A percentile compares a stretch with the other conserved stretches of the same genome.
Evolutionary conservation across 2,888 invertebrate species (phyloP).

Genomic region (Torymus tubicola): DNA sequence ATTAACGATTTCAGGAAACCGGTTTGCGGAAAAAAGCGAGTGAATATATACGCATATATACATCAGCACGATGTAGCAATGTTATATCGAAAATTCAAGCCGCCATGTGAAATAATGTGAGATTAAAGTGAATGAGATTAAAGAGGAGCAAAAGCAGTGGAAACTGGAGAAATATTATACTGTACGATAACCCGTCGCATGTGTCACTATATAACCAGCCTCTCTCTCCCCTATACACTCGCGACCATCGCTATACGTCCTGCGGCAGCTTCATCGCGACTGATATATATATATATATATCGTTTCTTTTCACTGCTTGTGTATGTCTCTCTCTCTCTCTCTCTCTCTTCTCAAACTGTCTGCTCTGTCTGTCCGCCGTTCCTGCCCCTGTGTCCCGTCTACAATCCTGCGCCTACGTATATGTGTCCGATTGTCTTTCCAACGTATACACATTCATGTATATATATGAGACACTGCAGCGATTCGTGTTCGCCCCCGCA

Average conservation of each 20-base stretch:
- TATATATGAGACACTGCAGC: neutral
- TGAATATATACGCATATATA: no score
- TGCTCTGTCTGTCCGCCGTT: conserved; percentile 5
- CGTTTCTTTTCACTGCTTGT: conserved; percentile 30
- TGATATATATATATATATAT: conserved; percentile 5
- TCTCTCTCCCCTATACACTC: neutral
- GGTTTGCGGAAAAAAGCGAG: neutral
- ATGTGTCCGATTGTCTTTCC: conserved; percentile 28
- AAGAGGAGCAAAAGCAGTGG: neutral
- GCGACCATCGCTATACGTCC: no score
- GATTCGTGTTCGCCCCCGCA: neutral
- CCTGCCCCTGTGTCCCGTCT: no score
- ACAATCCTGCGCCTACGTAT: neutral
- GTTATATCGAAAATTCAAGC: conserved; percentile 24
- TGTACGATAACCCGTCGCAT: no score
- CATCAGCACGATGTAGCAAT: neutral
- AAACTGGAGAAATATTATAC: no score
- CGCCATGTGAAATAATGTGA: conserved; percentile 30
- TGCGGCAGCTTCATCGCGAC: no score
- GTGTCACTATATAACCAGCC: neutral
- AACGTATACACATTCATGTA: neutral
- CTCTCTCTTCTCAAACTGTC: conserved; percentile 20
- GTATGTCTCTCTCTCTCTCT: no score
- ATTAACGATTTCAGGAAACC: neutral
- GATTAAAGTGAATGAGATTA: conserved; percentile 1